phyloP scores from a whole-genome alignment of 2,888 invertebrate species.

The Lapara coniferarum region DNA sequence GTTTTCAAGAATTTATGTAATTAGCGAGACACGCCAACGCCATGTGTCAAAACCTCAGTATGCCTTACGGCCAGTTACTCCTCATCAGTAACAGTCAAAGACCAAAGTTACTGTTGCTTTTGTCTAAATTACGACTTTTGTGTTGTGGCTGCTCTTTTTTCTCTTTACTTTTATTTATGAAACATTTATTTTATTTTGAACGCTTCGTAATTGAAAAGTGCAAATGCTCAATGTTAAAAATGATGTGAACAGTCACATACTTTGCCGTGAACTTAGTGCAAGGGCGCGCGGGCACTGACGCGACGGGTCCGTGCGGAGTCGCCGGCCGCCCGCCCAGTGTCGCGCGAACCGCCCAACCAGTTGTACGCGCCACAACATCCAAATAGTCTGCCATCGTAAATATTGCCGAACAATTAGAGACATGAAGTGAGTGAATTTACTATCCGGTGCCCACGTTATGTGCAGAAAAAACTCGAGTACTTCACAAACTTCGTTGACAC shows the following conservation, averaged over 20 bases:
- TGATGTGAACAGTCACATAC: conserved; percentile 37
- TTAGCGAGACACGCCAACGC: too few relatives aligned
- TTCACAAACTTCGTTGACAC: neutral
- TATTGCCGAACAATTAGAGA: conserved; percentile 48
- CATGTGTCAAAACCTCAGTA: too few relatives aligned
- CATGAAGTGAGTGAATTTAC: conserved; percentile 42
- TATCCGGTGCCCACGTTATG: neutral
- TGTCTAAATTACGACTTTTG: too few relatives aligned
- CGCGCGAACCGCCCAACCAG: conserved; percentile 66
- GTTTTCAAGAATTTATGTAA: too few relatives aligned
- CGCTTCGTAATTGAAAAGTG: too few relatives aligned
- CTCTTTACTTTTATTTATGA: too few relatives aligned
- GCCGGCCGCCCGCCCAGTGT: conserved; percentile 76
- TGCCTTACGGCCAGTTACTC: too few relatives aligned
- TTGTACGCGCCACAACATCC: conserved; percentile 55
- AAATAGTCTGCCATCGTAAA: conserved; percentile 49
- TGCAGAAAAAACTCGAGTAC: neutral
- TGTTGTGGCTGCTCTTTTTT: too few relatives aligned
- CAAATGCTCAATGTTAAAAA: too few relatives aligned
- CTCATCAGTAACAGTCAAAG: too few relatives aligned
- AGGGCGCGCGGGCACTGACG: conserved; percentile 57
- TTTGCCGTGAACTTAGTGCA: conserved; percentile 78
- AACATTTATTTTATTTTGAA: too few relatives aligned
- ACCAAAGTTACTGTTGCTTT: too few relatives aligned
- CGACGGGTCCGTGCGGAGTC: conserved; percentile 37